Evolutionary conservation across 2,797 vertebrate species (phyloP).

Genomic region (Fringilla coelebs): DNA sequence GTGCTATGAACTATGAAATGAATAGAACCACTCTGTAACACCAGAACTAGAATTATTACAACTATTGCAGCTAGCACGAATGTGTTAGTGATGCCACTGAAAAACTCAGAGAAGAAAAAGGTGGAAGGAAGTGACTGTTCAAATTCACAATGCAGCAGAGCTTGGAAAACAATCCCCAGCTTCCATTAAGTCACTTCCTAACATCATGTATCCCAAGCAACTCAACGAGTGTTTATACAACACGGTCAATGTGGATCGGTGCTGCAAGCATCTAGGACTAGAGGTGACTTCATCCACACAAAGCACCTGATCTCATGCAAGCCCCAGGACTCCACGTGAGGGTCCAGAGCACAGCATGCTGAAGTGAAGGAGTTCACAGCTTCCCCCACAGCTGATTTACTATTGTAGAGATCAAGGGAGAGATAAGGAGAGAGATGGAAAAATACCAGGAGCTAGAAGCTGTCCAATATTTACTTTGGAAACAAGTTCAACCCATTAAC

Average conservation of each 20-base stretch:
- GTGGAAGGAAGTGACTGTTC: not conserved
- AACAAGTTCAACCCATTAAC: not conserved
- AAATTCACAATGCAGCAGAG: not conserved
- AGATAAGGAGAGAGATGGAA: not conserved
- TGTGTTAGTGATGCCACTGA: not conserved
- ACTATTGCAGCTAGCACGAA: not conserved
- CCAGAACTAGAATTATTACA: not conserved
- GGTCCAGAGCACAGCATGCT: not conserved
- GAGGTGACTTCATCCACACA: not conserved
- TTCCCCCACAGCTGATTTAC: not conserved
- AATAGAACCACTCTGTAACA: not conserved
- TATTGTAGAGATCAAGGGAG: not conserved
- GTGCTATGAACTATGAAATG: no score
- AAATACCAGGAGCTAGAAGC: not conserved
- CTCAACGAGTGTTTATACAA: not conserved
- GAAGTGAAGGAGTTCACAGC: not conserved
- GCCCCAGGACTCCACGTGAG: not conserved
- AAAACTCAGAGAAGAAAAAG: not conserved
- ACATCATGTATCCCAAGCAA: not conserved
- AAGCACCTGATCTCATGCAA: not conserved
- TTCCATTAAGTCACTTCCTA: not conserved
- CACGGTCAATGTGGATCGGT: rapidly evolving
- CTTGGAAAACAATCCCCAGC: not conserved
- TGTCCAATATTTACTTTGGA: not conserved
- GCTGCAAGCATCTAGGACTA: not conserved